Conservation (phyloP, 2,888 invertebrate genomes). For the Oscheius sp. region DNA sequence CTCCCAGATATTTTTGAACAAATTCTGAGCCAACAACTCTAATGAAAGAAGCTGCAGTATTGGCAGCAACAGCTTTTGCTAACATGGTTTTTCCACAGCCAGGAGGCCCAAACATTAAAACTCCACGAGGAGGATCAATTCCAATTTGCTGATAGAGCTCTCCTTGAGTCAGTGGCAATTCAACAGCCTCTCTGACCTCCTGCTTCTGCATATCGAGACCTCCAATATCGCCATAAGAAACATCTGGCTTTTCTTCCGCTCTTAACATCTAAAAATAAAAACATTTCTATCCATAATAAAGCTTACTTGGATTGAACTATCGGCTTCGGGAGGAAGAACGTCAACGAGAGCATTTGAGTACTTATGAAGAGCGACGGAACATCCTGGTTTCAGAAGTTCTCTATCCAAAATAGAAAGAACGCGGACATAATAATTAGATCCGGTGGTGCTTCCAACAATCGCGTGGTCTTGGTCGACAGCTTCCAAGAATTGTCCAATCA, state of each 20-base stretch:
- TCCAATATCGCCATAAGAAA: constrained; percentile 95
- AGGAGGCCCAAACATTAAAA: constrained; percentile 99
- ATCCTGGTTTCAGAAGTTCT: constrained; percentile 94
- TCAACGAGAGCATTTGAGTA: constrained; percentile 99
- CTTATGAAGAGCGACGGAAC: constrained; percentile 96
- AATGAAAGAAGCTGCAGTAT: constrained; percentile 85
- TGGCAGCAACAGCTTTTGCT: constrained; percentile 79
- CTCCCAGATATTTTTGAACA: constrained; percentile 98
- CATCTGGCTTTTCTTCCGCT: constrained; percentile 83
- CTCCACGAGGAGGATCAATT: constrained; percentile 97
- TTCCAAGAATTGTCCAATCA: constrained; percentile 98
- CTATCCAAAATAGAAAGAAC: constrained; percentile 97
- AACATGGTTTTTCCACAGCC: constrained; percentile 99
- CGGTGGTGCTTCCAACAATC: constrained; percentile 96
- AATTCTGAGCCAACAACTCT: constrained; percentile 99
- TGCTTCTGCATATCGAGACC: constrained; percentile 99
- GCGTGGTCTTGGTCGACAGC: constrained; percentile 99
- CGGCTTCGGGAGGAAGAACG: constrained; percentile 97
- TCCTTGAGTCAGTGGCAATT: constrained; percentile 95
- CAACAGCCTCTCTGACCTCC: constrained; percentile 96
- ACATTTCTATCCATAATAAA: neutral
- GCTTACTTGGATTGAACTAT: constrained; percentile 87
- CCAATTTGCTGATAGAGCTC: constrained; percentile 96
- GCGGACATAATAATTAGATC: constrained; percentile 98
- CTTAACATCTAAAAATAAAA: constrained; percentile 80